Evolutionary conservation across 2,797 vertebrate species (phyloP), one percentile per base, ranked within the genome.

Genomic region (Gymnopithys bicolor): DNA sequence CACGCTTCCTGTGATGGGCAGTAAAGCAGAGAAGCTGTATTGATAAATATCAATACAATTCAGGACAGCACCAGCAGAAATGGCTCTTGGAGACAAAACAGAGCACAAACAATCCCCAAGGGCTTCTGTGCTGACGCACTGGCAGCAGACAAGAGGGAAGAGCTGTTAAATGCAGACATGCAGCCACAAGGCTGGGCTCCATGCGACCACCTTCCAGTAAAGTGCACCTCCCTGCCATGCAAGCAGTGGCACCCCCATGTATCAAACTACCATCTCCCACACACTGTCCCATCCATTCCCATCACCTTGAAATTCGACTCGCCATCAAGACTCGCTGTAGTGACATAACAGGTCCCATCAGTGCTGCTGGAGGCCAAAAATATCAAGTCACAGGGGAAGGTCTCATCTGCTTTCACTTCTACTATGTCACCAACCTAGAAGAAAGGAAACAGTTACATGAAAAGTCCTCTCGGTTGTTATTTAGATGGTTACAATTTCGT

Each of bases 331-430:
- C 99, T 99, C 7, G 99, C 99, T 52, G 99, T 99, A 46, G 99
- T 99, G 89, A 99, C 99, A 2, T 99, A 99, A 94, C 99, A 99
- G 73, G 98, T 99, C 83, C 98, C 98, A 4, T 99, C 99, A 10
- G 94, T 93, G 77, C 98, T 98, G 95, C 98, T 98, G 1, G 99
- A 99, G 91, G 98, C 98, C 80, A 99, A 96, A 96, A 99, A 98
- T 90, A 99, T 98, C 96, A 99, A 98, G 97, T 99, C 99, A 98
- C 99, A 99, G 95, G 99, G 99, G 97, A 99, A 99, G 94, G 99
- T 99, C 98, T 99, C 99, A 46, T 99, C 98, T 58, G 99, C 99
- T 69, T 97, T 96, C 93, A 99, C 99, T 97, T 99, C 98, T 75
- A 99, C 98, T 76, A 99, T 98, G 94, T 99, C 99, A 39, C 99